These are phyloP conservation scores for Planiliza haematocheilus DNA, from an alignment of 2,113 vertebrate species.

Conservation along the genomic window DNA sequence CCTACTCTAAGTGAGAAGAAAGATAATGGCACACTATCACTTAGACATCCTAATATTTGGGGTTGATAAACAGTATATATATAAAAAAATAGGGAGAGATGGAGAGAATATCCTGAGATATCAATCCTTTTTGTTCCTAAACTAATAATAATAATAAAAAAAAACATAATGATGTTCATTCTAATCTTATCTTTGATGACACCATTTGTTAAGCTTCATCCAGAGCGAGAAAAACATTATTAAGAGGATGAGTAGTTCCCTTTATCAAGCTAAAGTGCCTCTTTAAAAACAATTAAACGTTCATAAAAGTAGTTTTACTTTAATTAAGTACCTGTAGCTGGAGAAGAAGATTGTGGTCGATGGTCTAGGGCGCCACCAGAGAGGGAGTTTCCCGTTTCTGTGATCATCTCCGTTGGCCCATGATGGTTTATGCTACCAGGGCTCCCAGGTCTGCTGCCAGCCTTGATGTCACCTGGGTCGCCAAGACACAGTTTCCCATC, in stretches of 20 bases:
- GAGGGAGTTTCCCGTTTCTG: slow-evolving; percentile 89
- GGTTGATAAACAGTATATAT: neutral
- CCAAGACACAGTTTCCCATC: slow-evolving; percentile 90
- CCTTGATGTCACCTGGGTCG: slow-evolving; percentile 92
- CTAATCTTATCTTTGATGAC: rapidly evolving
- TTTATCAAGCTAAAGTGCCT: neutral
- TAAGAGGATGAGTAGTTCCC: neutral
- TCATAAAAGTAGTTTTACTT: neutral
- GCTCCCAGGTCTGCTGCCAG: slow-evolving; percentile 92
- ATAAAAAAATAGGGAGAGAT: neutral
- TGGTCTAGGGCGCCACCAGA: slow-evolving; percentile 89
- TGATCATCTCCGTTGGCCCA: slow-evolving; percentile 89
- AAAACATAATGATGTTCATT: neutral
- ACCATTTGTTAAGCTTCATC: neutral
- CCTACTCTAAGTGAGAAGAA: slow-evolving; percentile 37
- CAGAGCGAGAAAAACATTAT: neutral
- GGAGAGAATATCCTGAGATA: neutral
- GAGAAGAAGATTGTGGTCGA: slow-evolving; percentile 91
- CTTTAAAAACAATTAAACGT: neutral
- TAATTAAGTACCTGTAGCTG: slow-evolving; percentile 90
- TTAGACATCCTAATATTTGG: neutral
- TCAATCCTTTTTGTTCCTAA: neutral
- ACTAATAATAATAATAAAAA: neutral
- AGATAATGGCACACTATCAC: slow-evolving; percentile 41
- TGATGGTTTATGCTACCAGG: slow-evolving; percentile 90